Evolutionary conservation across 2,797 vertebrate genomes (phyloP).

Genomic region (Schizopygopsis malacanthus): DNA sequence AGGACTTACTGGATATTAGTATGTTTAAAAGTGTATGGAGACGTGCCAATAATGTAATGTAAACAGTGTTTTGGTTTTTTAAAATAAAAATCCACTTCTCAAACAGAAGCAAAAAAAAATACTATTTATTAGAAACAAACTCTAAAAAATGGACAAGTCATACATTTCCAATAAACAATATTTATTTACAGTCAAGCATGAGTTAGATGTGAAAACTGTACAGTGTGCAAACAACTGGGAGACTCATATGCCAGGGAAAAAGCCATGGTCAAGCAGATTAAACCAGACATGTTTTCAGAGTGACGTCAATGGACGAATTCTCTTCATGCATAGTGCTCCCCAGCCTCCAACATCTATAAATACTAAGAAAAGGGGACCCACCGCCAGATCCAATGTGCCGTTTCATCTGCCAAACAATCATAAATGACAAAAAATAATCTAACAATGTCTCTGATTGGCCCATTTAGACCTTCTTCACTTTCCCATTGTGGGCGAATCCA

Average conservation of each 20-base stretch:
- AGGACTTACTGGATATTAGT: no score
- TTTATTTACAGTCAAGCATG: conserved; percentile 71
- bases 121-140: conserved; percentile 65
- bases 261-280: conserved; percentile 60
- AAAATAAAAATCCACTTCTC: not conserved
- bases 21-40: not conserved
- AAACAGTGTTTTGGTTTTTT: not conserved
- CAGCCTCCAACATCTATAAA: conserved; percentile 63
- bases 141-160: conserved; percentile 59
- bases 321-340: conserved; percentile 69
- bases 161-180: conserved; percentile 62
- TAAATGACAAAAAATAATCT: conserved; percentile 39
- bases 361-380: conserved; percentile 62
- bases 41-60: not conserved
- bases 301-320: conserved; percentile 66
- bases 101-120: not conserved
- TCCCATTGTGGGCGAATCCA: conserved; percentile 77
- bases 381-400: conserved; percentile 58
- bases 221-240: conserved; percentile 60
- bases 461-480: conserved; percentile 91
- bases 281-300: conserved; percentile 58
- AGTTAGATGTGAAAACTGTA: conserved; percentile 69
- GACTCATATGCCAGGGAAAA: conserved; percentile 66
- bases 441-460: conserved; percentile 28
- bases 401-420: conserved; percentile 66